Percentiles rank a stretch among this genome's conserved stretches.
These are phyloP conservation scores for Protonibea diacanthus DNA, from an alignment of 2,797 vertebrate species.

Conservation along the genomic window DNA sequence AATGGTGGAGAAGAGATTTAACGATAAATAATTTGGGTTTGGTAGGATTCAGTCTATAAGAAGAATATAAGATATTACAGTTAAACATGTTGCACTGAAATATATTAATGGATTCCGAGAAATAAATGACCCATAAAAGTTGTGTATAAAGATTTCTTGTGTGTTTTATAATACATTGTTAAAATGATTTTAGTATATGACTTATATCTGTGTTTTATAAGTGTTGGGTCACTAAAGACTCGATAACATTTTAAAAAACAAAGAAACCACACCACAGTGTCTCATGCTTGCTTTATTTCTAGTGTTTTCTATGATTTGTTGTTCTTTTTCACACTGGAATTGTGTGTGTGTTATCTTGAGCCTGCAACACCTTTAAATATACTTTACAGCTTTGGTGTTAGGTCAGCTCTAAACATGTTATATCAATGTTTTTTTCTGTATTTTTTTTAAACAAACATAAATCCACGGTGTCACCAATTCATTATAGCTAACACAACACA, in stretches of 20 bases:
- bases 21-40: not conserved
- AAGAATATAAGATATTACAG: not conserved
- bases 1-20: not conserved
- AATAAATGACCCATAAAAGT: no score
- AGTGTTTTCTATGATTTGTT: not conserved
- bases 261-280: slow-evolving; percentile 3
- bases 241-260: not conserved
- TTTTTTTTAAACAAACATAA: slow-evolving; percentile 1
- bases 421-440: not conserved
- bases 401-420: not conserved
- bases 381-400: not conserved
- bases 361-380: slow-evolving; percentile 9
- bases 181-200: not conserved
- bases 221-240: not conserved
- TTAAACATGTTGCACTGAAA: not conserved
- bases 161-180: no score
- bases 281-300: slow-evolving; percentile 8
- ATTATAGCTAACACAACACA: slow-evolving; percentile 39
- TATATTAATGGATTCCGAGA: not conserved
- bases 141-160: no score
- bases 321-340: not conserved
- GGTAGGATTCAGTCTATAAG: not conserved
- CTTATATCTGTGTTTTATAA: not conserved
- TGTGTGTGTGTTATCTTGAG: not conserved
- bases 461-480: slow-evolving; percentile 14